Conservation (phyloP, 2,113 vertebrate genomes). For the Mastomys natalensis region DNA sequence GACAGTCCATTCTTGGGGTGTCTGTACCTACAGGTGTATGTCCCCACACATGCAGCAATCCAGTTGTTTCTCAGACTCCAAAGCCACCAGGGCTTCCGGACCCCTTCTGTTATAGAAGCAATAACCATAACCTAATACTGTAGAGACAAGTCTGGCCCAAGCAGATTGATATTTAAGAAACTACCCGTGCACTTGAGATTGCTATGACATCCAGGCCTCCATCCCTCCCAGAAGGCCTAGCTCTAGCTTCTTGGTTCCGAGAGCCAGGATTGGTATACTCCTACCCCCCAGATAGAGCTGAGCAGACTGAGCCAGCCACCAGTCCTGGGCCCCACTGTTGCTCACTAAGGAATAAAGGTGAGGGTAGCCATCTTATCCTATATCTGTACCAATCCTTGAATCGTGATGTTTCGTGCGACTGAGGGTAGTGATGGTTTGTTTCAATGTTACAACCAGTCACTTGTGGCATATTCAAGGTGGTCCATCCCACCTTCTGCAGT, state of each 20-base stretch:
- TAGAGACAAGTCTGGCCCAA: not conserved
- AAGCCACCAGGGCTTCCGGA: constrained; percentile 80
- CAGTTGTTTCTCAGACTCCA: constrained; percentile 68
- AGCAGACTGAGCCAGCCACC: not conserved
- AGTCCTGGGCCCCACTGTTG: not conserved
- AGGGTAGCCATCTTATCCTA: not conserved
- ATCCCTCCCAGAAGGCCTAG: not conserved
- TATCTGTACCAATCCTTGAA: not conserved
- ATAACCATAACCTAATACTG: constrained; percentile 83
- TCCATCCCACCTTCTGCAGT: not conserved
- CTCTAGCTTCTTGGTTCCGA: not conserved
- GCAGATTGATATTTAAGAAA: not conserved
- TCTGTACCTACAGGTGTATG: constrained; percentile 61
- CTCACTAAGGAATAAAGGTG: not conserved
- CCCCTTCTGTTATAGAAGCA: constrained; percentile 86
- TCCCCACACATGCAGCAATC: constrained; percentile 50
- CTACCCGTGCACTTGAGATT: not conserved
- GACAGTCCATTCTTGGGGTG: constrained; percentile 73
- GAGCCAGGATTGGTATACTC: too few species aligned
- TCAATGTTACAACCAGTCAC: not conserved
- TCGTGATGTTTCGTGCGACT: not conserved
- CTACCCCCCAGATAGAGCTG: not conserved
- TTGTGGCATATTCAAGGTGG: not conserved
- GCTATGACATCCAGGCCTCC: not conserved
- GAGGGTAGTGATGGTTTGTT: too few species aligned